phyloP scores from a whole-genome alignment of 35 echinoderm and acorn worm species.

The Patiria miniata region DNA sequence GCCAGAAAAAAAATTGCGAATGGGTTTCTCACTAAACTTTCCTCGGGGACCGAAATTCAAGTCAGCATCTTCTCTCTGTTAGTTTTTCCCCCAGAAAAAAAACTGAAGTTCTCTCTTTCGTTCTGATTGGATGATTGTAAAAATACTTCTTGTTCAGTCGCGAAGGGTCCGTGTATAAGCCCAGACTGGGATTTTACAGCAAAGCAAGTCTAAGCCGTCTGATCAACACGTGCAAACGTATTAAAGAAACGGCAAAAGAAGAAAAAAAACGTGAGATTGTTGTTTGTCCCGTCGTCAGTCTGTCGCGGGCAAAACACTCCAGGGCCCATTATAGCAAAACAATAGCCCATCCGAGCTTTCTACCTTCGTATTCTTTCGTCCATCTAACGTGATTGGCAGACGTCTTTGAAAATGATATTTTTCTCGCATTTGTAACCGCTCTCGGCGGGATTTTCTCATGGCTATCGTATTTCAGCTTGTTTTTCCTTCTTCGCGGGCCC shows the following conservation, averaged over 20 bases:
- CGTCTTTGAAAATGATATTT: not conserved
- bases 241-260: too few relatives aligned
- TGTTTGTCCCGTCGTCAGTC: too few relatives aligned
- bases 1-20: not conserved
- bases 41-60: constrained; percentile 8
- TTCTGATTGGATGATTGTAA: not conserved
- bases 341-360: not conserved
- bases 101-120: too few relatives aligned
- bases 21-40: not conserved
- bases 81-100: too few relatives aligned
- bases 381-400: constrained; percentile 12
- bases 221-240: not conserved
- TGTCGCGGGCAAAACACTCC: not conserved
- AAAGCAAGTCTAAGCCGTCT: not conserved
- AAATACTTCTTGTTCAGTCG: not conserved
- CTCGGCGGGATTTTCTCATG: constrained; percentile 7
- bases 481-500: not conserved
- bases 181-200: not conserved
- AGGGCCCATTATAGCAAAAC: constrained; percentile 21
- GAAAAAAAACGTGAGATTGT: too few relatives aligned
- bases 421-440: not conserved
- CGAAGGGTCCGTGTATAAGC: not conserved
- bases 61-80: not conserved
- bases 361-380: not conserved
- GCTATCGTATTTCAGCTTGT: not conserved